Evolutionary conservation across 2,888 invertebrate species (phyloP), one percentile per base, ranked within the genome.

Genomic region (Steinernema carpocapsae): DNA sequence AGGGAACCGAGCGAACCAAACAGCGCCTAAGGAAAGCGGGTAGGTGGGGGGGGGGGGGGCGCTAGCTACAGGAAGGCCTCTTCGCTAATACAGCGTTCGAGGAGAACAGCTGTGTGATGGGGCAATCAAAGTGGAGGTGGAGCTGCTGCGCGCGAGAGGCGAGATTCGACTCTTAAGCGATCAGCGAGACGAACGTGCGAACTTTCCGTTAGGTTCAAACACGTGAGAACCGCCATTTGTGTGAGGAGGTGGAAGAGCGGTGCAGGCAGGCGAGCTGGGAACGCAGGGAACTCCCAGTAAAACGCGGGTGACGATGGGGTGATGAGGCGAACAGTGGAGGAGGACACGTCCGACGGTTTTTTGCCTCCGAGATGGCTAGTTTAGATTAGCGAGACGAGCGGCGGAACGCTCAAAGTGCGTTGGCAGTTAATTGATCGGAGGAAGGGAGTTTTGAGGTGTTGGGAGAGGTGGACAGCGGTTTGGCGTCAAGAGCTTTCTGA

Each of bases 61-160:
- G n/a, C n/a, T n/a, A n/a, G n/a, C n/a, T n/a, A n/a, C n/a, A n/a
- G n/a, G n/a, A n/a, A n/a, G n/a, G n/a, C n/a, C n/a, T n/a, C n/a
- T n/a, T n/a, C n/a, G n/a, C n/a, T n/a, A 10, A 22, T 56, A 56
- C 56, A 56, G 56, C 6, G n/a, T n/a, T n/a, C n/a, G n/a, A n/a
- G 2, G 26, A 56, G 22, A 56, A 56, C 56, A 56, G 56, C 56
- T 56, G 56, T 56, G 56, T 56, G 56, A 56, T 56, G 56, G n/a
- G 19, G 56, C 56, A 56, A 26, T 56, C 26, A 56, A 56, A 56
- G 17, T 48, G 7, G 48, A 10, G 56, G 4, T 24, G 26, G 26
- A 1, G 26, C n/a, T n/a, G n/a, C n/a, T n/a, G n/a, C n/a, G n/a
- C n/a, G n/a, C n/a, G 56, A 6, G 12, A 51, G 19, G 12, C 19